Evolutionary conservation across 1,140 invertebrate species (phyloP), one percentile per base, ranked within the genome.

Genomic region (Pemphigus obesinymphae): DNA sequence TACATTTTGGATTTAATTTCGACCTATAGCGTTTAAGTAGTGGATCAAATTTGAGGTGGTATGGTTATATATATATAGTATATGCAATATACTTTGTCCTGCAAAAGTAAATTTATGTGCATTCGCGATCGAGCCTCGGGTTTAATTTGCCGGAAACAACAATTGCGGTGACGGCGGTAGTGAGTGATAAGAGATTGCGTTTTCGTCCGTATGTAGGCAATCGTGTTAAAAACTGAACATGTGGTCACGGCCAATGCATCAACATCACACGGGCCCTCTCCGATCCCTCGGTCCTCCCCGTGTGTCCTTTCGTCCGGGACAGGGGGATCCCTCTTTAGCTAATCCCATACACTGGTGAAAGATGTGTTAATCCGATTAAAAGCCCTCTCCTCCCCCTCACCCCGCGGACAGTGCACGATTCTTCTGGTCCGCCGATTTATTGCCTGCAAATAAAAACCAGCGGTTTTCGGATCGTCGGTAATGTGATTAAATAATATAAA

Each of bases 291-390:
- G 11, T 31, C 20, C 13, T 53, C 48, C 29, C 29, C 23, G 2
- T 20, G n/a, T n/a, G n/a, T n/a, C 29, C 29, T 26, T 20, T 1
- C n/a, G 2, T 0, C 31, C n/a, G n/a, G n/a, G 10, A 4, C 0
- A 34, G 61, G n/a, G 34, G 34, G 17, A 76, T 43, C 73, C 73
- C 73, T 58, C 58, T 76, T 76, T 58, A 58, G 73, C 50, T 76
- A 58, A 76, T 76, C 50, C 73, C 34, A 48, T 40, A 37, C 29
- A 37, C 73, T 40, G 53, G 73, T 58, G 50, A 76, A 76, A 76
- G 73, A 76, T 76, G 73, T 76, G 50, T 76, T 76, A 76, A 76
- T 76, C 50, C 53, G 73, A 76, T 76, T 76, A 76, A 76, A 76
- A 76, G 73, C 73, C 50, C 8, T 10, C 29, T 20, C 31, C 17